A percentile compares a stretch with the other conserved stretches of the same genome.
These are phyloP conservation scores for Yasuhikotakia modesta DNA, from an alignment of 2,797 vertebrate genomes.

Conservation along the genomic window DNA sequence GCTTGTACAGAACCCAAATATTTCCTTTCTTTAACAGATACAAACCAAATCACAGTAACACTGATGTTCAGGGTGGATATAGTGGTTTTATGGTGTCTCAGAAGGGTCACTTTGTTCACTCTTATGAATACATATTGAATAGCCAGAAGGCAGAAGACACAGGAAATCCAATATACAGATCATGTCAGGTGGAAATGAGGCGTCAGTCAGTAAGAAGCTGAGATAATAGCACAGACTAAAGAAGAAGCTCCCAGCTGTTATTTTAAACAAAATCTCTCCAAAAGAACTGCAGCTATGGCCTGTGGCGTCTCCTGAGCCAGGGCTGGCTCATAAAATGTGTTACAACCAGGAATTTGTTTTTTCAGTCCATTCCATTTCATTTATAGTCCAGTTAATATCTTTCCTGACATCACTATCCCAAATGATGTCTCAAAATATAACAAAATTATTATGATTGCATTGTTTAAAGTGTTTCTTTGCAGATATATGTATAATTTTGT, in stretches of 20 bases:
- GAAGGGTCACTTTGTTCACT: conserved; percentile 22
- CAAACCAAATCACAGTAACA: conserved; percentile 16
- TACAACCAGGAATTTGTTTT: not conserved
- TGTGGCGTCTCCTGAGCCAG: conserved; percentile 3
- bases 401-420: too few relatives aligned
- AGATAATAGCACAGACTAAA: conserved; percentile 21
- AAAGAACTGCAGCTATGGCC: not conserved
- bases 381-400: too few relatives aligned
- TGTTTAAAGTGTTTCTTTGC: too few relatives aligned
- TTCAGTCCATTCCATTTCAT: too few relatives aligned
- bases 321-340: not conserved
- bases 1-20: not conserved
- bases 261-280: not conserved
- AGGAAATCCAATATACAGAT: conserved; percentile 41
- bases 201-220: conserved; percentile 3
- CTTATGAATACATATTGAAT: conserved; percentile 12
- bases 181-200: conserved; percentile 13
- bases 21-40: not conserved
- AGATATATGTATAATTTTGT: too few relatives aligned
- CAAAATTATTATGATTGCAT: too few relatives aligned
- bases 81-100: conserved; percentile 1
- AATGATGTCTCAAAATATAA: too few relatives aligned
- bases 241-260: conserved; percentile 4
- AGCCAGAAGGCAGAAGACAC: not conserved
- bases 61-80: conserved; percentile 6